Percentiles rank a stretch among this genome's conserved stretches.
phyloP scores from a whole-genome alignment of 2,113 vertebrate species.

The Sprattus sprattus region DNA sequence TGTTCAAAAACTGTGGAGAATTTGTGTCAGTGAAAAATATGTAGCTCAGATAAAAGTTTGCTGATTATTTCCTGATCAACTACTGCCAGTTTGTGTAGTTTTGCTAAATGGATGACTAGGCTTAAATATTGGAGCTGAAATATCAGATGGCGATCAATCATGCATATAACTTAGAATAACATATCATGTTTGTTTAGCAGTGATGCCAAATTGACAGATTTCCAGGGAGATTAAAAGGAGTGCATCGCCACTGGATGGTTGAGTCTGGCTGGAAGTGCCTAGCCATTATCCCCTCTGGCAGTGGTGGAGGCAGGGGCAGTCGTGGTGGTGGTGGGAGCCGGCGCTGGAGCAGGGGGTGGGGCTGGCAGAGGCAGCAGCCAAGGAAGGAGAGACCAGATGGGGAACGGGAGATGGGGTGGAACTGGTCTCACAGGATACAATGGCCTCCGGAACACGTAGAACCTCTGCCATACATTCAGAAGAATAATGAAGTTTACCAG shows the following conservation, averaged over 20 bases:
- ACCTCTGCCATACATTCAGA: constrained; percentile 25
- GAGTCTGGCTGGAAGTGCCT: not conserved
- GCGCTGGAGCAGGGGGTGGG: constrained; percentile 18
- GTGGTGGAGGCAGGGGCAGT: not conserved
- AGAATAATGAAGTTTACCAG: not conserved
- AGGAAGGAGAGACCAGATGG: constrained; percentile 42
- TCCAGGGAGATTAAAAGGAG: not conserved
- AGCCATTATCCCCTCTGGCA: constrained; percentile 54
- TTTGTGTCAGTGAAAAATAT: not conserved
- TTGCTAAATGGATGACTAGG: no score
- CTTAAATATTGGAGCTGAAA: not conserved
- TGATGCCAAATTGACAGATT: not conserved
- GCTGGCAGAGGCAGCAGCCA: constrained; percentile 24
- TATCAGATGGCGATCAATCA: not conserved
- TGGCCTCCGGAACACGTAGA: not conserved
- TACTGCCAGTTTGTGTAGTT: no score
- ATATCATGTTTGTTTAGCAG: not conserved
- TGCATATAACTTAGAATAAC: not conserved
- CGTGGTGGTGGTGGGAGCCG: not conserved
- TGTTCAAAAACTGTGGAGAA: not conserved
- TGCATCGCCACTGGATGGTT: not conserved
- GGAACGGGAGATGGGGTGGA: not conserved
- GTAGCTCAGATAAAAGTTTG: not conserved
- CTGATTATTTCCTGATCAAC: not conserved
- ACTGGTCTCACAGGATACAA: not conserved